Base-by-base conservation (phyloP, 2,888 invertebrate species). In the Morpho deidamia region DNA sequence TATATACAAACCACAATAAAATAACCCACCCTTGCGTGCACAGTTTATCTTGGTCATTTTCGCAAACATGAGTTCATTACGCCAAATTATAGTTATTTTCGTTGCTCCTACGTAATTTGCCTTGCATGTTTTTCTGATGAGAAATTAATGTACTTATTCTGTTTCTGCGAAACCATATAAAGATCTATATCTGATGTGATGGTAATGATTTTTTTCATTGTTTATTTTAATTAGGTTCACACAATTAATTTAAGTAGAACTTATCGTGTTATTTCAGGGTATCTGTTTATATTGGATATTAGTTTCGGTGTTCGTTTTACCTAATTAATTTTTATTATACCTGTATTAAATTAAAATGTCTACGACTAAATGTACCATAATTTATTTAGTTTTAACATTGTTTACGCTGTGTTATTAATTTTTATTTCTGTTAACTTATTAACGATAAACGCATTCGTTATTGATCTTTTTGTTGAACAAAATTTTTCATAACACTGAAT, bases 51-150 rank as follows among this genome's bases (percentile, higher is more conserved):
- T 64, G 61, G 56, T 63, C 65, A 67, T 71, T 73, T 66, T 69
- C 57, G 68, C 64, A 60, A 72, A 76, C 72, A 67, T 67, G 67
- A 70, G 72, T 73, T 77, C 76, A 78, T 83, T 81, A 81, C 61
- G 58, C 67, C 66, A 79, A 83, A 83, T 83, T 82, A 78, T 73
- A 69, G 77, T 75, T 44, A 50, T 50, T 50, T 50, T 43, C 50
- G 50, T 38, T 67, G 72, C 80, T 78, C 71, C 53, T 60, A 59
- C 60, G 74, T 70, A 75, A 78, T 82, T 81, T 79, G 73, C 73
- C 69, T 76, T 72, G 73, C 72, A 73, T 70, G 73, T 70, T 72
- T 71, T 65, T 56, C 64, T 78, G 75, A 81, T 74, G 78, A 69
- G 71, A 66, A 62, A 70, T 76, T 76, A 75, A 61, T 63, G 60